These are phyloP conservation scores for Clivina fossor DNA, from an alignment of 2,888 invertebrate genomes.

Conservation along the genomic window DNA sequence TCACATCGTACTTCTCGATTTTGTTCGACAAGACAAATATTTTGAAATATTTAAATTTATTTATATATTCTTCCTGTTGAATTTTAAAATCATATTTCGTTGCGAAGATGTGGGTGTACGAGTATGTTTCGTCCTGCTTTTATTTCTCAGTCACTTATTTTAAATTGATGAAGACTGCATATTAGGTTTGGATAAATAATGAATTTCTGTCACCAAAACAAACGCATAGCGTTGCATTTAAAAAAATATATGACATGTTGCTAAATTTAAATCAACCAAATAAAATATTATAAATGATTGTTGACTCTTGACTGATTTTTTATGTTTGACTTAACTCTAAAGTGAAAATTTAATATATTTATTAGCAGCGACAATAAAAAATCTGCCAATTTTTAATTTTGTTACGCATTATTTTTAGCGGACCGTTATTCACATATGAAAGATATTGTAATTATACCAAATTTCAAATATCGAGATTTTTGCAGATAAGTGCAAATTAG, in stretches of 20 bases:
- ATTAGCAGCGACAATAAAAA: too few relatives aligned
- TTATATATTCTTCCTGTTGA: neutral
- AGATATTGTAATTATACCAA: too few relatives aligned
- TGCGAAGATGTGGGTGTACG: slow-evolving; percentile 16
- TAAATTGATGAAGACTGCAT: slow-evolving; percentile 24
- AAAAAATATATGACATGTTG: slow-evolving; percentile 16
- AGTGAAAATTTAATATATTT: too few relatives aligned
- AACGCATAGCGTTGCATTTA: slow-evolving; percentile 3
- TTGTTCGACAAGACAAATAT: slow-evolving; percentile 24
- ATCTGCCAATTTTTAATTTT: too few relatives aligned
- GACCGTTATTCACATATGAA: too few relatives aligned
- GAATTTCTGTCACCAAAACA: slow-evolving; percentile 23
- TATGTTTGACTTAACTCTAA: neutral
- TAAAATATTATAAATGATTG: neutral
- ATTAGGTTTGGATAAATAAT: slow-evolving; percentile 26
- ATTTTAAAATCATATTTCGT: neutral
- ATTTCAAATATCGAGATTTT: too few relatives aligned
- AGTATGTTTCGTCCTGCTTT: slow-evolving; percentile 7
- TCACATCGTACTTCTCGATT: too few relatives aligned
- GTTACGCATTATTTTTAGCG: too few relatives aligned
- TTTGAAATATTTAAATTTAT: slow-evolving; percentile 15
- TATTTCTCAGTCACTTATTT: slow-evolving; percentile 23
- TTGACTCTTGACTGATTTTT: neutral
- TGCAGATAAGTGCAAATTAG: too few relatives aligned
- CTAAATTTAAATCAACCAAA: slow-evolving; percentile 22